phyloP scores from a whole-genome alignment of 1,140 invertebrate species.

The Pteromalus puparum region DNA sequence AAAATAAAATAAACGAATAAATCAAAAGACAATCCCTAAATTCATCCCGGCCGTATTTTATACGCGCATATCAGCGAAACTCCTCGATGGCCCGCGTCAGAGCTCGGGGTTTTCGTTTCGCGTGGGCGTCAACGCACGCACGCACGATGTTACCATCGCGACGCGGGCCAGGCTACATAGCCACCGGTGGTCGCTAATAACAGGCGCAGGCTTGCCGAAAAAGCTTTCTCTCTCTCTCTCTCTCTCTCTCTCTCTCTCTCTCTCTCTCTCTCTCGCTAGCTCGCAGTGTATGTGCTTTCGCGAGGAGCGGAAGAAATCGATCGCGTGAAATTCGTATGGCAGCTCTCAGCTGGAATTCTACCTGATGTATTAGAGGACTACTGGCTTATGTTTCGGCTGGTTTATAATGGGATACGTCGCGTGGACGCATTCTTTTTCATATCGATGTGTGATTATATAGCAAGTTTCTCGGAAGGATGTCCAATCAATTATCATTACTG shows the following conservation, averaged over 20 bases:
- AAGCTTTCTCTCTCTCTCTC: not conserved
- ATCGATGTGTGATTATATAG: not conserved
- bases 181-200: constrained; percentile 11
- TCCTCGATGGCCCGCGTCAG: not conserved
- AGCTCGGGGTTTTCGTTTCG: constrained; percentile 18
- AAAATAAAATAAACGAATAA: no score
- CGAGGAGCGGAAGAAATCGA: constrained; percentile 52
- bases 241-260: not conserved
- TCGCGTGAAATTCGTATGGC: constrained; percentile 18
- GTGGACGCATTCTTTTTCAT: not conserved
- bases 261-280: not conserved
- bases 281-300: constrained; percentile 27
- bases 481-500: not conserved
- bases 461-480: not conserved
- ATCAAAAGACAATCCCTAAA: not conserved
- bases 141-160: constrained; percentile 25
- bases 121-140: constrained; percentile 27
- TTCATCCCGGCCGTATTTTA: not conserved
- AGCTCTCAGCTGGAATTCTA: no score
- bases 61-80: not conserved
- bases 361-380: not conserved
- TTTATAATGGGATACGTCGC: not conserved
- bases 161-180: not conserved
- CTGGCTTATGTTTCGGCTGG: constrained; percentile 5
- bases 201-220: not conserved